Conservation (phyloP, 2,113 vertebrate genomes). For the Planiliza haematocheilus region DNA sequence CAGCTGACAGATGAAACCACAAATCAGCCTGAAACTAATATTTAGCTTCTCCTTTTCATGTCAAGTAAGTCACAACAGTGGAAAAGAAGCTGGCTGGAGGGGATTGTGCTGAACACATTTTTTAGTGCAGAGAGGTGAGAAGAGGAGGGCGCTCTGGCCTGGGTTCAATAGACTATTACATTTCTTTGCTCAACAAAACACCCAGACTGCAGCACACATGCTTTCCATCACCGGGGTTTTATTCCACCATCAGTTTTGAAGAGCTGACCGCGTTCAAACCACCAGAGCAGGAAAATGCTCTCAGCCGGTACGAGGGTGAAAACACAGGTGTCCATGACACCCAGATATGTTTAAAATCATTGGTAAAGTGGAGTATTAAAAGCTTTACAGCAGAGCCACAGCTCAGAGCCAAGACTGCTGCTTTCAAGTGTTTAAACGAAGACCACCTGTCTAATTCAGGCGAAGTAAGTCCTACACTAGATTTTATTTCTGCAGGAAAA, state of each 20-base stretch:
- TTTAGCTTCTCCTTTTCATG: constrained; percentile 68
- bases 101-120: constrained; percentile 62
- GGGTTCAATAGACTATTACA: constrained; percentile 59
- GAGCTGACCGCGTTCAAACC: constrained; percentile 28
- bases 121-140: constrained; percentile 46
- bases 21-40: constrained; percentile 80
- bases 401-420: constrained; percentile 25
- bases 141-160: constrained; percentile 41
- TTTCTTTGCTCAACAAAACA: constrained; percentile 55
- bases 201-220: constrained; percentile 44
- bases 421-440: constrained; percentile 63
- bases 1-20: constrained; percentile 78
- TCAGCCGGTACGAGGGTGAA: constrained; percentile 43
- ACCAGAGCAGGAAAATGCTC: constrained; percentile 53
- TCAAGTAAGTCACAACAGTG: constrained; percentile 69
- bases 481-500: constrained; percentile 4
- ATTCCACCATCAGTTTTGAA: constrained; percentile 28
- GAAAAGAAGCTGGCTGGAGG: constrained; percentile 31
- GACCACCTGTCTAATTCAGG: constrained; percentile 64
- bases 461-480: constrained; percentile 27
- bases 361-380: constrained; percentile 62
- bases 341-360: constrained; percentile 57
- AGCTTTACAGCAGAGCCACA: constrained; percentile 43
- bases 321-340: constrained; percentile 44
- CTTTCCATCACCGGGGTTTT: constrained; percentile 57